Percentiles rank a stretch among this genome's conserved stretches.
Conservation (phyloP, 1,140 invertebrate genomes). For the Dendroctonus ponderosae region DNA sequence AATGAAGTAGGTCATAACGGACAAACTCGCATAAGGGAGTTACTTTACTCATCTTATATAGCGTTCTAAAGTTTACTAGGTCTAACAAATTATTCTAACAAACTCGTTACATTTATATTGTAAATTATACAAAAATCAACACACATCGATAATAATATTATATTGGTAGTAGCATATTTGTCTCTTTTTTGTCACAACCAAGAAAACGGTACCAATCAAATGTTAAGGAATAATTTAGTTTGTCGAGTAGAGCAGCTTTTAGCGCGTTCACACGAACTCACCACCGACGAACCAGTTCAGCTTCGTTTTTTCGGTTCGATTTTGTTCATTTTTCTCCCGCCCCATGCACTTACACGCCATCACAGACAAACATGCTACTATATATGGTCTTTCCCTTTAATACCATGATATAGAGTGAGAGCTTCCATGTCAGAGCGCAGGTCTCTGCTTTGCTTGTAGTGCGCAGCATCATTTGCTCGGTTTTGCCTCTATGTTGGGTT, state of each 20-base stretch:
- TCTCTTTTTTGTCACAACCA: neutral
- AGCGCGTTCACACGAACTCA: too few relatives aligned
- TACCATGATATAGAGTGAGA: slow-evolving; percentile 50
- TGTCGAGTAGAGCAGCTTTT: neutral
- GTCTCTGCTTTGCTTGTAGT: slow-evolving; percentile 49
- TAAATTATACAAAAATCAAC: slow-evolving; percentile 31
- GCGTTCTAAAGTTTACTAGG: slow-evolving; percentile 42
- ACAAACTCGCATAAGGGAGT: slow-evolving; percentile 44
- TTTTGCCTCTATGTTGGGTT: slow-evolving; percentile 47
- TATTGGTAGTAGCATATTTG: slow-evolving; percentile 16
- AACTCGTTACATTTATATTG: slow-evolving; percentile 38
- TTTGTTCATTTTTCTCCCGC: too few relatives aligned
- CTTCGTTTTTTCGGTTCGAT: too few relatives aligned
- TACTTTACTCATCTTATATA: slow-evolving; percentile 45
- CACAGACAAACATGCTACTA: slow-evolving; percentile 22
- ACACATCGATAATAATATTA: slow-evolving; percentile 22
- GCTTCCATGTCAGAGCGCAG: slow-evolving; percentile 48
- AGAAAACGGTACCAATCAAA: slow-evolving; percentile 5
- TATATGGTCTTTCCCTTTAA: slow-evolving; percentile 48
- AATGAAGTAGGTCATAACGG: slow-evolving; percentile 40
- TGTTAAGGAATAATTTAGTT: neutral
- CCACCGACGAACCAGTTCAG: too few relatives aligned
- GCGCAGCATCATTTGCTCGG: slow-evolving; percentile 44
- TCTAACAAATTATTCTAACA: slow-evolving; percentile 41
- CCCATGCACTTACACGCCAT: neutral